Base-by-base conservation (phyloP, 2,797 vertebrate species). In the Xenopus petersii region DNA sequence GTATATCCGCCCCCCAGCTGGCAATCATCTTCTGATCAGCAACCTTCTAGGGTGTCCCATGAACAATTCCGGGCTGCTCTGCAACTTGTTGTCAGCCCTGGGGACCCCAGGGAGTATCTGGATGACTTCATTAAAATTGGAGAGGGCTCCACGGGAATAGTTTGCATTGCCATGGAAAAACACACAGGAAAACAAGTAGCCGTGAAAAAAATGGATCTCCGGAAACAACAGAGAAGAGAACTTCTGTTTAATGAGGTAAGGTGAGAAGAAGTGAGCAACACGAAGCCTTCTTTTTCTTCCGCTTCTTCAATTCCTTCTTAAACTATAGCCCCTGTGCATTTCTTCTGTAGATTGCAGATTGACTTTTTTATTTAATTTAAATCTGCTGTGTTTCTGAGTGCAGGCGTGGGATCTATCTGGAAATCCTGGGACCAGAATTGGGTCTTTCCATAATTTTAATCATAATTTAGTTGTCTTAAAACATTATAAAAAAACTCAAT, bases 191-290 rank as follows among this genome's bases (percentile, higher is more conserved):
- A 97, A 84, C 98, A 98, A 87, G 98, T 99, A 0, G 98, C 97
- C 0, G 98, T 99, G 79, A 99, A 99, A 92, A 98, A 98, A 88
- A 99, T 99, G 98, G 96, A 99, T 88, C 95, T 99, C 79, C 91
- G 95, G 77, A 98, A 98, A 79, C 97, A 99, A 81, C 97, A 99
- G 86, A 90, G 97, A 61, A 89, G 97, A 73, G 98, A 99, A 81
- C 92, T 99, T 82, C 98, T 99, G 77, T 99, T 99, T 75, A 99
- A 99, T 21, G 98, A 99, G 95, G 96, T 98, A 85, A 4, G 33
- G 33, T 6, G 3, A 6, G 36, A 42, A 21, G 21, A 21, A 21
- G 21, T 10, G 21, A 21, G 21, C 21, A 21, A 21, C 21, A 21
- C 21, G 1, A 21, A 21, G 21, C 21, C 21, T 21, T 21, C 21